phyloP scores from a whole-genome alignment of 2,888 invertebrate genomes.

The Carpatolechia fugitivella region DNA sequence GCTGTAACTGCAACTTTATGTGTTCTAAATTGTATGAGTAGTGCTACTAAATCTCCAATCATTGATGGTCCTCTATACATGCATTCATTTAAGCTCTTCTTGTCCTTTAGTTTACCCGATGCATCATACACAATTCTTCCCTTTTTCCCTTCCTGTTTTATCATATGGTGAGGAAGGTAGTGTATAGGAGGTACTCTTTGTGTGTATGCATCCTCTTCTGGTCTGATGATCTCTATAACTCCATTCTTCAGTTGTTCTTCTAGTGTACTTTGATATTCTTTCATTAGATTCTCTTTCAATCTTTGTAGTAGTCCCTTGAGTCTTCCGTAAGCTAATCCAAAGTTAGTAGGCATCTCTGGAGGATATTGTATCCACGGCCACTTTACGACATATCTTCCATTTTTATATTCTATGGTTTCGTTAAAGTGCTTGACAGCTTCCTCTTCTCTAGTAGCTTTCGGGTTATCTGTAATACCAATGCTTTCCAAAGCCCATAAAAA shows the following conservation, averaged over 20 bases:
- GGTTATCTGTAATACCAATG: conserved; percentile 25
- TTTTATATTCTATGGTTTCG: conserved; percentile 10
- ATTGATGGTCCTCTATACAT: too few species aligned
- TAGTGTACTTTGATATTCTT: conserved; percentile 10
- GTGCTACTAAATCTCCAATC: too few species aligned
- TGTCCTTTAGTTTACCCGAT: too few species aligned
- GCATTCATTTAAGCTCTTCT: too few species aligned
- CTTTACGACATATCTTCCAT: conserved; percentile 19
- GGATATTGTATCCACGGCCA: conserved; percentile 26
- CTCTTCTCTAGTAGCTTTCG: conserved; percentile 19
- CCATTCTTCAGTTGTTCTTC: conserved; percentile 8
- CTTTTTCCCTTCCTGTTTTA: neutral
- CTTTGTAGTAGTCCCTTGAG: conserved; percentile 17
- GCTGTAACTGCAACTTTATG: too few species aligned
- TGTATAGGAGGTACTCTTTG: too few species aligned
- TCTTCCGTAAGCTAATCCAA: conserved; percentile 22
- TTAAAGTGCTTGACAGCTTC: conserved; percentile 24
- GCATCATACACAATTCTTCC: neutral
- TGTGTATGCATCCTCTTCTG: too few species aligned
- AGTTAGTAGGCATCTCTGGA: conserved; percentile 19
- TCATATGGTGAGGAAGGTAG: conserved; percentile 25
- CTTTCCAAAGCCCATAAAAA: conserved; percentile 26
- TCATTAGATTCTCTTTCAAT: neutral
- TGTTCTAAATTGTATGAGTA: too few species aligned
- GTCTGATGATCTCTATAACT: conserved; percentile 10